These are phyloP conservation scores for Nothocercus nigrocapillus DNA, from an alignment of 2,113 vertebrate species.

Conservation along the genomic window DNA sequence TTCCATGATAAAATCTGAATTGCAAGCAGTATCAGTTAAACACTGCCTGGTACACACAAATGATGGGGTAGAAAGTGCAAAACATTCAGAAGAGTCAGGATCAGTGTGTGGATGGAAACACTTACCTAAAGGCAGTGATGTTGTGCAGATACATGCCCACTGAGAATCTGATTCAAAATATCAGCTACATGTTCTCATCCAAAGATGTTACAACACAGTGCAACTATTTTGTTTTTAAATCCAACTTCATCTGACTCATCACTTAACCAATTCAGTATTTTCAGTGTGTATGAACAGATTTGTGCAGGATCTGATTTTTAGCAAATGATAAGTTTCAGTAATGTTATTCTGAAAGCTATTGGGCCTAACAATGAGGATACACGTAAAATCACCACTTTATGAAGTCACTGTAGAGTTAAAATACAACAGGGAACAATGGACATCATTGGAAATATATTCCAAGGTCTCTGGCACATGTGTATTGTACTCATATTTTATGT, in stretches of 20 bases:
- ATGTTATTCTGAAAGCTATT: background rate
- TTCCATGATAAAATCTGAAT: background rate
- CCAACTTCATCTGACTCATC: background rate
- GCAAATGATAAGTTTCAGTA: background rate
- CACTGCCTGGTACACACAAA: background rate
- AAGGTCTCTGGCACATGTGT: background rate
- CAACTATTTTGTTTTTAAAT: constrained; percentile 56
- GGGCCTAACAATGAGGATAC: background rate
- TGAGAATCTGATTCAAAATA: background rate
- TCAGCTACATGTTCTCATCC: constrained; percentile 8
- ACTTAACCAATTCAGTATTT: background rate
- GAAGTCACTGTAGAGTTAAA: background rate
- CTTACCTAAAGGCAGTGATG: background rate
- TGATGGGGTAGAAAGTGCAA: rapidly evolving
- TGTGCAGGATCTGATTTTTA: background rate
- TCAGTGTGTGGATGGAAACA: background rate
- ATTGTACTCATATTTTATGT: background rate
- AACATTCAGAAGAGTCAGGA: rapidly evolving
- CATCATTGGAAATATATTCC: background rate
- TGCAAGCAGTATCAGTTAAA: background rate
- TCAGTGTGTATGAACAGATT: background rate
- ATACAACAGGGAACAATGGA: background rate
- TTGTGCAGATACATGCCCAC: background rate
- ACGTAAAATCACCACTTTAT: background rate
- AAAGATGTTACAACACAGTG: constrained; percentile 35